A percentile compares a stretch with the other conserved stretches of the same genome.
These are phyloP conservation scores for Ellobium chinense DNA, from an alignment of 2,888 invertebrate species.

Conservation along the genomic window DNA sequence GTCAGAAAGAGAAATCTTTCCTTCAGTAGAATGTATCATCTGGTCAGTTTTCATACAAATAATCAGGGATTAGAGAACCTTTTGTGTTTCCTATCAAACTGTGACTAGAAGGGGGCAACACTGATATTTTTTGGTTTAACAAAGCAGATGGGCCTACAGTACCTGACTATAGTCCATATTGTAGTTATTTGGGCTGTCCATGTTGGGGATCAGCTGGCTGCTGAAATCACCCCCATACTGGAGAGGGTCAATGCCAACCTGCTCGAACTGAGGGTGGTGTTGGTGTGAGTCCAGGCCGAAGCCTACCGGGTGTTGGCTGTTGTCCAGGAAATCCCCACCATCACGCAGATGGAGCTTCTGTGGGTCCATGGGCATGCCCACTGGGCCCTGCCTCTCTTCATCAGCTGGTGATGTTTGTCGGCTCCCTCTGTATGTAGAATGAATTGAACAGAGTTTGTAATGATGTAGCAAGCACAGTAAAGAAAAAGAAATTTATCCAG, in stretches of 20 bases:
- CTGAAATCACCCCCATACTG: conserved; percentile 53
- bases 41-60: too few species aligned
- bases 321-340: conserved; percentile 68
- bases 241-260: conserved; percentile 77
- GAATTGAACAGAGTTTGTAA: too few species aligned
- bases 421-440: conserved; percentile 82
- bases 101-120: too few species aligned
- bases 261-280: conserved; percentile 69
- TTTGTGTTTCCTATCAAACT: too few species aligned
- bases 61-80: too few species aligned
- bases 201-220: conserved; percentile 76
- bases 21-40: too few species aligned
- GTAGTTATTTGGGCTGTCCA: conserved; percentile 78
- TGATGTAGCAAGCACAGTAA: too few species aligned
- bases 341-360: conserved; percentile 49
- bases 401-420: conserved; percentile 95
- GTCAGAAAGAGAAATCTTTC: too few species aligned
- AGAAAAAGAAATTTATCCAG: too few species aligned
- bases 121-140: not conserved
- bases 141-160: not conserved
- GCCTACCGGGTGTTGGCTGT: conserved; percentile 19
- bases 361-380: conserved; percentile 56
- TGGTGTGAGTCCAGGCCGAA: conserved; percentile 26
- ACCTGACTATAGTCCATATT: conserved; percentile 78
- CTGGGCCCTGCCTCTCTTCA: conserved; percentile 83